These are phyloP conservation scores for Coracopsis vasa DNA, from an alignment of 2,113 vertebrate genomes.

Conservation along the genomic window DNA sequence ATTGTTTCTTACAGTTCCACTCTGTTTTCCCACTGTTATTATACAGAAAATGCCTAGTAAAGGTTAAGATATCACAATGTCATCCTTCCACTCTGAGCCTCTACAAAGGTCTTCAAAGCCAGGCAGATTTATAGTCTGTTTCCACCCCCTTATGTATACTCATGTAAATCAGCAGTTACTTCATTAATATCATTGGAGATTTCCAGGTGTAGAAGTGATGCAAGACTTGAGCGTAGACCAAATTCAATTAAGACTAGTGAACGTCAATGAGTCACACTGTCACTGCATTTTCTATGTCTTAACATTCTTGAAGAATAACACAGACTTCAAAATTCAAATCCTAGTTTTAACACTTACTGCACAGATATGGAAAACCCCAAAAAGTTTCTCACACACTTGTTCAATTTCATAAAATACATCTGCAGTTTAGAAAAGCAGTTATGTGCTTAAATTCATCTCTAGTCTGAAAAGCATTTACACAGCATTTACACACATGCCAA, in stretches of 20 bases:
- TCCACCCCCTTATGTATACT: background rate
- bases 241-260: background rate
- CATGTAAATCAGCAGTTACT: conserved; percentile 29
- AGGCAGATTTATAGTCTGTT: background rate
- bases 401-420: background rate
- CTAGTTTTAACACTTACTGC: background rate
- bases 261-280: background rate
- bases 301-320: background rate
- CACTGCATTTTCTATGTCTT: background rate
- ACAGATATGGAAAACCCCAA: background rate
- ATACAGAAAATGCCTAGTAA: background rate
- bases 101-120: background rate
- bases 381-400: background rate
- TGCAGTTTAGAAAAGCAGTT: background rate
- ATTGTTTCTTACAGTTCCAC: background rate
- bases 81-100: background rate
- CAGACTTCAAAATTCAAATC: background rate
- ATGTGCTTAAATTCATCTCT: background rate
- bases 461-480: background rate
- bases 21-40: background rate
- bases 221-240: background rate
- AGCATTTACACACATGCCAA: background rate
- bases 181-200: conserved; percentile 24
- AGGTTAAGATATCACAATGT: background rate
- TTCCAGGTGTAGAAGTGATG: conserved; percentile 31